phyloP scores from a whole-genome alignment of 2,113 vertebrate genomes.

The Chloebia gouldiae region DNA sequence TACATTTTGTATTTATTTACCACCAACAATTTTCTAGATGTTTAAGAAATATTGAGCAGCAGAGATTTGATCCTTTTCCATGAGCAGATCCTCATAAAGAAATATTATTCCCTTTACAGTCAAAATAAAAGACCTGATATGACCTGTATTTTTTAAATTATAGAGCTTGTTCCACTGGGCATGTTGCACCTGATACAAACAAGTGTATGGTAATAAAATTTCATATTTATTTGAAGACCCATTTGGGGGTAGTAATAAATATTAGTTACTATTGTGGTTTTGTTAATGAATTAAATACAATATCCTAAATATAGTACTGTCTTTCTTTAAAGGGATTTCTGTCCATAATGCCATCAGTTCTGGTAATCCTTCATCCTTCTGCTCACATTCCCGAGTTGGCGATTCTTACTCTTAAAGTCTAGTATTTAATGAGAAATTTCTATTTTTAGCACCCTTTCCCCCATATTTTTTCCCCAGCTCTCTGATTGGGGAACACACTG shows the following conservation, averaged over 20 bases:
- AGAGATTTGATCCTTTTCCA: background rate
- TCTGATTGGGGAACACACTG: background rate
- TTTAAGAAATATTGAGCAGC: background rate
- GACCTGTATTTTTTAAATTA: background rate
- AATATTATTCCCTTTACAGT: background rate
- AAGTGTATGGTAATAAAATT: background rate
- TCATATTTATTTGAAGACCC: background rate
- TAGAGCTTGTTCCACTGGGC: background rate
- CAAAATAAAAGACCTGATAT: background rate
- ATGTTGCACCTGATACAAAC: background rate
- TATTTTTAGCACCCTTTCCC: background rate
- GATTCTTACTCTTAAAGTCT: constrained; percentile 10
- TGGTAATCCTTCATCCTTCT: constrained; percentile 51
- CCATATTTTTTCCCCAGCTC: background rate
- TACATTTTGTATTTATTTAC: background rate
- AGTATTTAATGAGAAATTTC: constrained; percentile 18
- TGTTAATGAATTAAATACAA: constrained; percentile 1
- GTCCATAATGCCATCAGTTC: constrained; percentile 37
- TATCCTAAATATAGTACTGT: constrained; percentile 27
- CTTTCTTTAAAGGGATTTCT: constrained; percentile 50
- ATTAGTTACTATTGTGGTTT: background rate
- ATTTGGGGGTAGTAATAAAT: background rate
- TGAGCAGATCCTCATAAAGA: background rate
- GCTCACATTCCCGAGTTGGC: constrained; percentile 14
- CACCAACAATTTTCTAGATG: background rate